phyloP scores from a whole-genome alignment of 2,113 vertebrate species.

The Blennius ocellaris region DNA sequence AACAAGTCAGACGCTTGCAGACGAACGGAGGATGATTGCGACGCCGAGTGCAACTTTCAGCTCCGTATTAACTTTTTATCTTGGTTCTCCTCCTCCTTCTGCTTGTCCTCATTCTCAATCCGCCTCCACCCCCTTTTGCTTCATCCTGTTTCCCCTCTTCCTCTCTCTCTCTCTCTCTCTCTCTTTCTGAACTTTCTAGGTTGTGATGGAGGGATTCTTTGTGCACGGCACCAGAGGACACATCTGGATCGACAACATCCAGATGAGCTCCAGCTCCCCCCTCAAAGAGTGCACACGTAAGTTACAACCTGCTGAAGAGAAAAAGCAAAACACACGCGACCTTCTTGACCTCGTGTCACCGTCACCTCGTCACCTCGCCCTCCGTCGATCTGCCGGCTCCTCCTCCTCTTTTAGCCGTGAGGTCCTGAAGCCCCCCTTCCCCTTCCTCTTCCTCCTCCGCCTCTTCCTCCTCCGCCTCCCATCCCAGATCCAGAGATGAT shows the following conservation, averaged over 20 bases:
- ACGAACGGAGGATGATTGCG: constrained; percentile 39
- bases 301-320: constrained; percentile 57
- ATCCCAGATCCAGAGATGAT: constrained; percentile 38
- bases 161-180: constrained; percentile 6
- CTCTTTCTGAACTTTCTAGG: constrained; percentile 73
- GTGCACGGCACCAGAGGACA: constrained; percentile 87
- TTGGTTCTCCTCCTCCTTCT: constrained; percentile 30
- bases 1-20: constrained; percentile 51
- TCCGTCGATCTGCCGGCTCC: constrained; percentile 24
- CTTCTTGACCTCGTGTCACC: constrained; percentile 27
- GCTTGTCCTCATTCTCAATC: constrained; percentile 44
- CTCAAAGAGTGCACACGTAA: constrained; percentile 95
- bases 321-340: background rate
- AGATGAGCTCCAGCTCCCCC: constrained; percentile 88
- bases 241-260: constrained; percentile 94
- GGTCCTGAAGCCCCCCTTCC: constrained; percentile 38
- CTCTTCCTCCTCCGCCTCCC: constrained; percentile 10
- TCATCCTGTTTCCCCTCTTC: constrained; percentile 33
- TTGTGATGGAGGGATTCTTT: constrained; percentile 94
- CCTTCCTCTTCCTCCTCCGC: background rate
- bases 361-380: constrained; percentile 13
- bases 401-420: constrained; percentile 28
- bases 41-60: constrained; percentile 58
- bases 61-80: constrained; percentile 66
- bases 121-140: constrained; percentile 11